Conservation (phyloP, 2,113 vertebrate genomes). For the Colaptes auratus region DNA sequence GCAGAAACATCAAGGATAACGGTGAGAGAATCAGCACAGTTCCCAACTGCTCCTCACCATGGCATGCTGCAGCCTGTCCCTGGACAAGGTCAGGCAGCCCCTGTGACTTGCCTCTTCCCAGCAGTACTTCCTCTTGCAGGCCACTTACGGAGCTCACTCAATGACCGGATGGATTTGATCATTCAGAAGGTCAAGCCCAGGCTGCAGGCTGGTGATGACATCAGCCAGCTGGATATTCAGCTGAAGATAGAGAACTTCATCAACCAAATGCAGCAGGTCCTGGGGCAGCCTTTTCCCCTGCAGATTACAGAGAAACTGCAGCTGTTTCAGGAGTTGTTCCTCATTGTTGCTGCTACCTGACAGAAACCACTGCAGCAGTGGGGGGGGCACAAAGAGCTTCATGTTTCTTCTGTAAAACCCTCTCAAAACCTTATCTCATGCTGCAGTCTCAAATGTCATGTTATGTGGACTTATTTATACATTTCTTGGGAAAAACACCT, state of each 20-base stretch:
- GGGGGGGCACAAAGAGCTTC: not conserved
- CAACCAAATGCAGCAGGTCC: constrained; percentile 68
- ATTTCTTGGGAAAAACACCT: not conserved
- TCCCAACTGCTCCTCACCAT: not conserved
- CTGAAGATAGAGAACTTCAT: constrained; percentile 77
- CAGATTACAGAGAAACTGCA: constrained; percentile 81
- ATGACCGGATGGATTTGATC: constrained; percentile 73
- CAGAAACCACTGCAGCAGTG: not conserved
- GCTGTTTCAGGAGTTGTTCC: constrained; percentile 77
- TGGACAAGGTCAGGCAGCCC: not conserved
- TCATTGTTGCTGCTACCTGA: constrained; percentile 16
- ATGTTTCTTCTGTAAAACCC: not conserved
- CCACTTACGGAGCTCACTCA: constrained; percentile 71
- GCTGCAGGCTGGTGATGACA: constrained; percentile 74
- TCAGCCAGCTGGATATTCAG: constrained; percentile 74
- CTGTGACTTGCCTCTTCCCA: not conserved
- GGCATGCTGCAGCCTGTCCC: not conserved
- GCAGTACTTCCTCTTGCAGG: constrained; percentile 62
- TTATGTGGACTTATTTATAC: not conserved
- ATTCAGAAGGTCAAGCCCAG: constrained; percentile 69
- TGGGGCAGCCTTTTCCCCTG: constrained; percentile 77
- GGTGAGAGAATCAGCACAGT: not conserved
- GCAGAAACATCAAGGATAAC: not conserved
- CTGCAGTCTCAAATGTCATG: not conserved
- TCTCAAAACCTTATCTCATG: not conserved